Percentiles rank a stretch among this genome's conserved stretches.
Evolutionary conservation across 2,113 vertebrate genomes (phyloP).

Genomic region (Phaetusa simplex): DNA sequence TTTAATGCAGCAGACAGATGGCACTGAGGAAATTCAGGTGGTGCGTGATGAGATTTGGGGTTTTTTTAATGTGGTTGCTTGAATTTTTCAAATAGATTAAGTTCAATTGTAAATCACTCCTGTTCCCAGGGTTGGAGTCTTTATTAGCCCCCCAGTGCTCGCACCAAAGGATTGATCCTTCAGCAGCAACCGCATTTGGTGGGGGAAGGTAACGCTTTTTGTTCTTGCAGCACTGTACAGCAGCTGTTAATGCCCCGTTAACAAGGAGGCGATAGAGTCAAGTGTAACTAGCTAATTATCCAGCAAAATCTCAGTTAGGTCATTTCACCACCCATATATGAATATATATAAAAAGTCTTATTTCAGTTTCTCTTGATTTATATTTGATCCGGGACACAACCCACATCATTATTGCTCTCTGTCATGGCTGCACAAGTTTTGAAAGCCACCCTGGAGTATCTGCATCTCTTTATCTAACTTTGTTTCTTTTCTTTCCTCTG

Average conservation of each 20-base stretch:
- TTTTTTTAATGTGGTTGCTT: conserved; percentile 29
- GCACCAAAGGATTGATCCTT: conserved; percentile 28
- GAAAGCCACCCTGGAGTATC: not conserved
- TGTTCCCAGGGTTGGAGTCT: not conserved
- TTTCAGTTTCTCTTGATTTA: not conserved
- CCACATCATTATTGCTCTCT: not conserved
- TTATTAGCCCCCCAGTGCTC: conserved; percentile 5
- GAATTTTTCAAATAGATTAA: conserved; percentile 62
- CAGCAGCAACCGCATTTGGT: not conserved
- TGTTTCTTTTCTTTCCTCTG: not conserved
- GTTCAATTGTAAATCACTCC: conserved; percentile 58
- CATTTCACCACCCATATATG: not conserved
- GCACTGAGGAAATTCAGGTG: conserved; percentile 70
- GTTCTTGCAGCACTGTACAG: not conserved
- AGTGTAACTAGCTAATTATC: conserved; percentile 40
- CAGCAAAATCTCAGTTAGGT: not conserved
- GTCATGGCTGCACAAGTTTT: not conserved
- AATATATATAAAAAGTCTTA: not conserved
- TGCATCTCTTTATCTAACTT: not conserved
- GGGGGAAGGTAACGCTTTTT: not conserved
- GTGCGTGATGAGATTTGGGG: conserved; percentile 46
- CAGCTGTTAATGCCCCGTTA: conserved; percentile 45
- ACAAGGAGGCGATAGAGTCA: not conserved
- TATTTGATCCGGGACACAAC: not conserved
- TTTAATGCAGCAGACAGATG: conserved; percentile 71